Percentiles rank a stretch among this genome's conserved stretches.
phyloP scores from a whole-genome alignment of 2,888 invertebrate genomes.

The Emesis furor region DNA sequence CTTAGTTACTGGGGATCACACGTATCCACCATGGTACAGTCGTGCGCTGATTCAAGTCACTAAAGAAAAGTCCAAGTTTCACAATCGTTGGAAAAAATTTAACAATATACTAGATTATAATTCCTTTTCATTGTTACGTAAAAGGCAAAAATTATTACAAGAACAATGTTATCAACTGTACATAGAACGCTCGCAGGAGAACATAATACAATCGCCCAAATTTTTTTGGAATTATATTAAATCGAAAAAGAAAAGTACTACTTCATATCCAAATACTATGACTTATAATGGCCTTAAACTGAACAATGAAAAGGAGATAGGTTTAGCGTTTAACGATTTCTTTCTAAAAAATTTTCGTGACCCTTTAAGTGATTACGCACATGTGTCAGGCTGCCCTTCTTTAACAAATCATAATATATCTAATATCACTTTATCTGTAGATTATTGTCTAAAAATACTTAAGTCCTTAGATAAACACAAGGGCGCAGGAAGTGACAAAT shows the following conservation, averaged over 20 bases:
- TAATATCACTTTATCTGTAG: too few relatives aligned
- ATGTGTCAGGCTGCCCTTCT: too few relatives aligned
- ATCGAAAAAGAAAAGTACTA: not conserved
- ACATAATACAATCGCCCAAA: not conserved
- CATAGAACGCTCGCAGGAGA: not conserved
- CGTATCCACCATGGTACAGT: not conserved
- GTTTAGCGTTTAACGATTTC: too few relatives aligned
- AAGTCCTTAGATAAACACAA: too few relatives aligned
- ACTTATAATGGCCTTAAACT: too few relatives aligned
- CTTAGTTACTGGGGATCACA: not conserved
- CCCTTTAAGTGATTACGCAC: too few relatives aligned
- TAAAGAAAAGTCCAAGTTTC: not conserved
- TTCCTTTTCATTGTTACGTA: not conserved
- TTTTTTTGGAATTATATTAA: constrained; percentile 6
- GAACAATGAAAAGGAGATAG: too few relatives aligned
- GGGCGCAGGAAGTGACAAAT: too few relatives aligned
- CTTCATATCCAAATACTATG: not conserved
- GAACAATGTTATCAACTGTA: not conserved
- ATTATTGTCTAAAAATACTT: too few relatives aligned
- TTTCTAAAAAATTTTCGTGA: too few relatives aligned
- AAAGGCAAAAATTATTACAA: not conserved
- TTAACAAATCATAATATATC: too few relatives aligned
- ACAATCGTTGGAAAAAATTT: not conserved
- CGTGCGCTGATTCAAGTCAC: not conserved
- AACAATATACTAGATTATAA: not conserved